Conservation (phyloP, 2,113 vertebrate genomes). For the Urocitellus parryii region DNA sequence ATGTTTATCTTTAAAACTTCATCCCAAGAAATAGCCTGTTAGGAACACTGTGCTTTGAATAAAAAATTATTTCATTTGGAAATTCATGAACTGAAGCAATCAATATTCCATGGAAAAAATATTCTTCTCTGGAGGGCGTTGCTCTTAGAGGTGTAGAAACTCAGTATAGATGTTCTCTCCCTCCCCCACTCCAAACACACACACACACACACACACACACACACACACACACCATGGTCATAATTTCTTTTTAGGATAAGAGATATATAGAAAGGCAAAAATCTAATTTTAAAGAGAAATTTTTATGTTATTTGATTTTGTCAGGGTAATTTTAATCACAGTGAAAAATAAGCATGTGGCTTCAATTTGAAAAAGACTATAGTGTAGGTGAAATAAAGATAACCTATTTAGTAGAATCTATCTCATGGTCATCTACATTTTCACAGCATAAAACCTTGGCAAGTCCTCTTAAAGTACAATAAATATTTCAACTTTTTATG, state of each 20-base stretch:
- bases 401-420: not conserved
- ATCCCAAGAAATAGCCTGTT: not conserved
- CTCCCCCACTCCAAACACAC: not conserved
- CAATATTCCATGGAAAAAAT: not conserved
- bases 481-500: not conserved
- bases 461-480: conserved; percentile 12
- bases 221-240: not conserved
- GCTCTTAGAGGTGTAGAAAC: not conserved
- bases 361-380: conserved; percentile 47
- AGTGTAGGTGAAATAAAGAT: conserved; percentile 48
- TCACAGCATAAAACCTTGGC: conserved; percentile 55
- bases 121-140: not conserved
- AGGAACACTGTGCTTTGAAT: not conserved
- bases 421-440: not conserved
- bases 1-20: conserved; percentile 27
- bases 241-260: not conserved
- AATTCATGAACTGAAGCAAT: conserved; percentile 30
- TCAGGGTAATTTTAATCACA: conserved; percentile 54
- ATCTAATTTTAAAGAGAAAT: conserved; percentile 28
- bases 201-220: not conserved
- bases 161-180: not conserved
- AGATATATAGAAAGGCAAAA: conserved; percentile 22
- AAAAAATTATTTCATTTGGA: conserved; percentile 30
- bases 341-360: conserved; percentile 45
- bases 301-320: conserved; percentile 14